Percentiles rank a stretch among this genome's conserved stretches.
Evolutionary conservation across 2,888 invertebrate genomes (phyloP).

Genomic region (Microdon myrmicae): DNA sequence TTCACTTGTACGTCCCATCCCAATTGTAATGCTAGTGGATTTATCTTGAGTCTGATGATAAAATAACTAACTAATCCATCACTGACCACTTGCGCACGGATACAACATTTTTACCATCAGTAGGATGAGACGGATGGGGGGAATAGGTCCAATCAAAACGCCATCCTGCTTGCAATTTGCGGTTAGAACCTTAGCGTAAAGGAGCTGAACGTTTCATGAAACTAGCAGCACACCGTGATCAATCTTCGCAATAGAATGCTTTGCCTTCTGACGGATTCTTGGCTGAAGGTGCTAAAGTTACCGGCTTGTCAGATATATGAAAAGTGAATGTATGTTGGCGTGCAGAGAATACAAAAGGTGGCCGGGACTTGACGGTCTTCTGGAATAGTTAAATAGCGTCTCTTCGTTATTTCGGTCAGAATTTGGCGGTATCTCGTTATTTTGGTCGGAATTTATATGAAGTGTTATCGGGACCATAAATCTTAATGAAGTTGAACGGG

Average conservation of each 20-base stretch:
- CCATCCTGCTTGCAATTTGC: too few relatives aligned
- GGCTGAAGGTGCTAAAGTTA: constrained; percentile 7
- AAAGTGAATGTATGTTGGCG: constrained; percentile 31
- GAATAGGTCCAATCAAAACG: too few relatives aligned
- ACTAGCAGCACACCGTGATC: constrained; percentile 37
- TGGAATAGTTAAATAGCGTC: too few relatives aligned
- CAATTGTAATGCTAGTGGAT: constrained; percentile 7
- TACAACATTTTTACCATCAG: too few relatives aligned
- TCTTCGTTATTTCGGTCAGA: constrained; percentile 41
- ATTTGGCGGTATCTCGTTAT: constrained; percentile 28
- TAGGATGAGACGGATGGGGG: too few relatives aligned
- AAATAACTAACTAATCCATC: constrained; percentile 12
- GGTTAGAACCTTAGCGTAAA: too few relatives aligned
- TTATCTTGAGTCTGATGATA: constrained; percentile 16
- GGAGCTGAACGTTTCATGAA: too few relatives aligned
- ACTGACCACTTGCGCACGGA: constrained; percentile 31
- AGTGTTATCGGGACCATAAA: constrained; percentile 31
- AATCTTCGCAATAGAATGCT: constrained; percentile 19
- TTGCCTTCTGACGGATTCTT: constrained; percentile 37
- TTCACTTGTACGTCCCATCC: constrained; percentile 1
- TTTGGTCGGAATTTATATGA: constrained; percentile 35
- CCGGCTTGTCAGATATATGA: constrained; percentile 32
- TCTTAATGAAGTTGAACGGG: constrained; percentile 40
- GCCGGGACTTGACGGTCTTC: too few relatives aligned
- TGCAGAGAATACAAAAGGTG: constrained; percentile 25